phyloP scores from a whole-genome alignment of 2,113 vertebrate genomes.

The Nesogale talazaci region DNA sequence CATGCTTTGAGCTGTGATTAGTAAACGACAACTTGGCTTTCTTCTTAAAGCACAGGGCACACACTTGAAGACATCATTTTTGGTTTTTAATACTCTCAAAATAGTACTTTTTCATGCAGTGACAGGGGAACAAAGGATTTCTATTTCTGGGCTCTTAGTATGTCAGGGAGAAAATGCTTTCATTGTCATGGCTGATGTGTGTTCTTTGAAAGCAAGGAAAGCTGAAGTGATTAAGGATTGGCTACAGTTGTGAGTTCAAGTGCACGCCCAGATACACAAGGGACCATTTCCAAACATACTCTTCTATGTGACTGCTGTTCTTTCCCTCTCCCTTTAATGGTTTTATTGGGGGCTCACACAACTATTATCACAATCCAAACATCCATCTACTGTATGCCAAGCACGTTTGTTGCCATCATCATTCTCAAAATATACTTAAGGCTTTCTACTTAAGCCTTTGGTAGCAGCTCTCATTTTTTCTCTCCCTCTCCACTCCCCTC shows the following conservation, averaged over 20 bases:
- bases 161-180: constrained; percentile 62
- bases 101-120: constrained; percentile 50
- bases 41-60: neutral
- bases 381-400: no score
- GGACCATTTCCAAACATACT: neutral
- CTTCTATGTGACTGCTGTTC: neutral
- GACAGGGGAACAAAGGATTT: constrained; percentile 74
- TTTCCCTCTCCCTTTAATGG: no score
- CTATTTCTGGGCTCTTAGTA: constrained; percentile 60
- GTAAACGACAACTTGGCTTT: constrained; percentile 73
- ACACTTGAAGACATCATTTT: constrained; percentile 72
- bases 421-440: no score
- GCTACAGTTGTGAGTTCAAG: neutral
- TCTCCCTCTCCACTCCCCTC: no score
- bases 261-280: neutral
- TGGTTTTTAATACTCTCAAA: constrained; percentile 65
- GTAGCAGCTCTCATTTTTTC: no score
- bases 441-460: no score
- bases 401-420: no score
- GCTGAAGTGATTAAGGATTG: constrained; percentile 37
- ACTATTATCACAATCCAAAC: no score
- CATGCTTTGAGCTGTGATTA: constrained; percentile 54
- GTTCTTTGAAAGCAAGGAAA: constrained; percentile 63
- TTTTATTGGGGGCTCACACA: no score
- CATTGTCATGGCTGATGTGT: constrained; percentile 2